Evolutionary conservation across 2,113 vertebrate genomes (phyloP).

Genomic region (Hippolais icterina): DNA sequence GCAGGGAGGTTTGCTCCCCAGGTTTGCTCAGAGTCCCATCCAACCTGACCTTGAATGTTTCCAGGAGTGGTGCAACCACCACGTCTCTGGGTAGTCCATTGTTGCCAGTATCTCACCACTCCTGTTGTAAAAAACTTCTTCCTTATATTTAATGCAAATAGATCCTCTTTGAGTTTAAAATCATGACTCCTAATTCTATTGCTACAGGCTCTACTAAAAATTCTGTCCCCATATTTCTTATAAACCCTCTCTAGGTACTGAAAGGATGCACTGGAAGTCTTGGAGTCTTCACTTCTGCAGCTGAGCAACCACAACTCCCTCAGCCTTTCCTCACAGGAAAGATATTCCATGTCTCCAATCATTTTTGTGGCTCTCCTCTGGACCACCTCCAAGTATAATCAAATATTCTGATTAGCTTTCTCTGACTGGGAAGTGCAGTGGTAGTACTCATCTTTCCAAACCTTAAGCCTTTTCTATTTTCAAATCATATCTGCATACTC

Average conservation of each 20-base stretch:
- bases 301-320: neutral
- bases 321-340: neutral
- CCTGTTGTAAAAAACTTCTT: neutral
- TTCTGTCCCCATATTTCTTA: neutral
- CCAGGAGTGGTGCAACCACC: neutral
- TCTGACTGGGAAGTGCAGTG: neutral
- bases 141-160: neutral
- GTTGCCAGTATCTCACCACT: neutral
- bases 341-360: too few species aligned
- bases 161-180: neutral
- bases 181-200: neutral
- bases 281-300: neutral
- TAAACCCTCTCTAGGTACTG: neutral
- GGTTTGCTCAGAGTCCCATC: neutral
- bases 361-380: neutral
- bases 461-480: neutral
- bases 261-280: neutral
- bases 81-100: accelerated
- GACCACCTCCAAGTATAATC: neutral
- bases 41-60: neutral
- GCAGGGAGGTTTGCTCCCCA: neutral
- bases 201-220: neutral
- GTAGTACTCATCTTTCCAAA: neutral
- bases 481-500: neutral
- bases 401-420: neutral